These are phyloP conservation scores for Dendrolimus punctatus DNA, from an alignment of 1,140 invertebrate species.

Conservation along the genomic window DNA sequence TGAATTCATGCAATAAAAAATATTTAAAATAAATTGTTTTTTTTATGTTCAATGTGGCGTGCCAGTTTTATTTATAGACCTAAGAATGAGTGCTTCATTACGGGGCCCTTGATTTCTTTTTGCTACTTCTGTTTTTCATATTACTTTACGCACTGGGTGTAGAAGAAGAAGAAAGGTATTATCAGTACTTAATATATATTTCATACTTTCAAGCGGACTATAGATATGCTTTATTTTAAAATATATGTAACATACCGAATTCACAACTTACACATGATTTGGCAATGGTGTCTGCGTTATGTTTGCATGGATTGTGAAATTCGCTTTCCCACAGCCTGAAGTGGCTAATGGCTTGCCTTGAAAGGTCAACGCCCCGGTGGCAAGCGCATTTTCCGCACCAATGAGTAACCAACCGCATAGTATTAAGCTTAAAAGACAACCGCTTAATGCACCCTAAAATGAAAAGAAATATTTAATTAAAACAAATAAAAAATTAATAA, in stretches of 20 bases:
- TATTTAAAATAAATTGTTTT: too few relatives aligned
- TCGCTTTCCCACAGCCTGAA: conserved; percentile 50
- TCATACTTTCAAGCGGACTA: too few relatives aligned
- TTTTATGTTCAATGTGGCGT: too few relatives aligned
- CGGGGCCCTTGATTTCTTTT: too few relatives aligned
- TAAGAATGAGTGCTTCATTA: too few relatives aligned
- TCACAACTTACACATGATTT: conserved; percentile 38
- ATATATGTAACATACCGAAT: not conserved
- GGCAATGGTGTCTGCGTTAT: conserved; percentile 34
- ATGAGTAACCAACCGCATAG: conserved; percentile 61
- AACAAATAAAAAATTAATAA: conserved; percentile 2
- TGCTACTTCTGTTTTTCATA: too few relatives aligned
- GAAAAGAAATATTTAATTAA: conserved; percentile 2
- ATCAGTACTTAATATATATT: too few relatives aligned
- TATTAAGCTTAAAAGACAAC: conserved; percentile 50
- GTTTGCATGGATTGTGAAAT: conserved; percentile 35
- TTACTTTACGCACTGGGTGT: too few relatives aligned
- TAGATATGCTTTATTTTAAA: too few relatives aligned
- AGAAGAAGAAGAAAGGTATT: too few relatives aligned
- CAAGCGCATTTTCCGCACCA: conserved; percentile 57
- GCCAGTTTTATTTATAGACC: too few relatives aligned
- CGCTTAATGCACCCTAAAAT: conserved; percentile 55
- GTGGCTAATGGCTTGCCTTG: conserved; percentile 53
- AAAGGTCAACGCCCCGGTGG: conserved; percentile 59
- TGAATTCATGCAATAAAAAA: too few relatives aligned